Conservation (phyloP, 2,113 vertebrate species). For the Natator depressus region DNA sequence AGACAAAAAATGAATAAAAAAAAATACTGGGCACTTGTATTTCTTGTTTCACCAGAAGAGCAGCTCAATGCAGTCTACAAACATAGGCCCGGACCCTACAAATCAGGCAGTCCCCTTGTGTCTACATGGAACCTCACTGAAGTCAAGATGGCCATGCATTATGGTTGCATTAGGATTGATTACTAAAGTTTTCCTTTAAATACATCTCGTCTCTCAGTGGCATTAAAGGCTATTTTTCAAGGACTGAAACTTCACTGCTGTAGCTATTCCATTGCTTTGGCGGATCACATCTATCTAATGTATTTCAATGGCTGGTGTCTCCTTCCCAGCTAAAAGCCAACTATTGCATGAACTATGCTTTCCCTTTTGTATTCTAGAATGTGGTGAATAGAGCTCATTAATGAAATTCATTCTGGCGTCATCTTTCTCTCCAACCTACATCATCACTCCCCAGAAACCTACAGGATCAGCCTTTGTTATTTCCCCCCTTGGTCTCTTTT, state of each 20-base stretch:
- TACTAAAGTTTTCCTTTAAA: not conserved
- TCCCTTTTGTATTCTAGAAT: not conserved
- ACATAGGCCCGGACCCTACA: not conserved
- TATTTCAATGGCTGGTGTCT: not conserved
- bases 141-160: not conserved
- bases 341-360: not conserved
- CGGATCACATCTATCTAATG: not conserved
- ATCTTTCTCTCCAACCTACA: not conserved
- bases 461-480: not conserved
- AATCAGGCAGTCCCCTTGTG: not conserved
- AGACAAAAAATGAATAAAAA: not conserved
- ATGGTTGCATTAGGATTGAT: not conserved
- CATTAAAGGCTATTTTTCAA: not conserved
- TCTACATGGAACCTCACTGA: not conserved
- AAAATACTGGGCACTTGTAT: not conserved
- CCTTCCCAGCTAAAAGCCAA: not conserved
- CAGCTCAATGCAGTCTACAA: not conserved
- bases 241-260: not conserved
- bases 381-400: not conserved
- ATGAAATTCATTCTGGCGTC: not conserved
- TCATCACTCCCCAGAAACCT: not conserved
- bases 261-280: not conserved
- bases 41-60: not conserved
- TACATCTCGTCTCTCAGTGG: not conserved
- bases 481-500: not conserved